Conservation (phyloP, 2,113 vertebrate species). For the Pongo pygmaeus region DNA sequence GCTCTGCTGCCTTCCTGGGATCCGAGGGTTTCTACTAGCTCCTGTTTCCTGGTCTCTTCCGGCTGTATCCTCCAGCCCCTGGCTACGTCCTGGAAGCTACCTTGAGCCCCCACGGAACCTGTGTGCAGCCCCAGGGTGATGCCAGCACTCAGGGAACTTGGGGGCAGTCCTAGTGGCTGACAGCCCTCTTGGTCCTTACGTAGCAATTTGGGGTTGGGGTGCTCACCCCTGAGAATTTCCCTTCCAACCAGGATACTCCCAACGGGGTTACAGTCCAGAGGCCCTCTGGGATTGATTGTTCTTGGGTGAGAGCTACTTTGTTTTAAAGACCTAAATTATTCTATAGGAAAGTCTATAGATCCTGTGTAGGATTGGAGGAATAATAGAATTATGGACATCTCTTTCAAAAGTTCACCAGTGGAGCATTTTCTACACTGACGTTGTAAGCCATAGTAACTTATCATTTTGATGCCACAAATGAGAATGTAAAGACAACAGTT, state of each 20-base stretch:
- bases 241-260: not conserved
- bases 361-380: rapidly evolving
- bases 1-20: not conserved
- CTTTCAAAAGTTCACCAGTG: not conserved
- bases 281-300: not conserved
- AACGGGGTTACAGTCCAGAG: not conserved
- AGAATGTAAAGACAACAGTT: not conserved
- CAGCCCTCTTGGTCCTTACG: not conserved
- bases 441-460: not conserved
- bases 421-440: not conserved
- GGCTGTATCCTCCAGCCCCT: not conserved
- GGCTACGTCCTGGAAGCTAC: not conserved
- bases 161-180: not conserved
- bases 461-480: too few relatives aligned
- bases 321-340: not conserved
- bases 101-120: not conserved
- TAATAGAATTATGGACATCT: rapidly evolving
- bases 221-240: not conserved
- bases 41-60: not conserved
- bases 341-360: not conserved
- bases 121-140: not conserved
- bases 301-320: not conserved
- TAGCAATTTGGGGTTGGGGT: not conserved
- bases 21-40: not conserved
- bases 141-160: not conserved